Evolutionary conservation across 2,888 invertebrate genomes (phyloP).

Genomic region (Chaetogeoica ovagalla): DNA sequence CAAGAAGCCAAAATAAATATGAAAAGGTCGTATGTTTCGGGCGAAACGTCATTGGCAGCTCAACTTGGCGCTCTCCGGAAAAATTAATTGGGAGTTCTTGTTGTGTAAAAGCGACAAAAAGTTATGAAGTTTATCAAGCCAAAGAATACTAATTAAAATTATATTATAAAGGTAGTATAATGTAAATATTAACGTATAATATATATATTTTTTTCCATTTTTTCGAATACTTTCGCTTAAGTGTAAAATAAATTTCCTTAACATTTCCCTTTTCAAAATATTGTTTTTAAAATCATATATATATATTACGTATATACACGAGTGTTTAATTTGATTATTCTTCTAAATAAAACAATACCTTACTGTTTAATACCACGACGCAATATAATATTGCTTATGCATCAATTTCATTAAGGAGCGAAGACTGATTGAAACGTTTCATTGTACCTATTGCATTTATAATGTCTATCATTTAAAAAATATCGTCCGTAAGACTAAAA

Average conservation of each 20-base stretch:
- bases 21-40: constrained; percentile 44
- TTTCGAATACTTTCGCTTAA: constrained; percentile 29
- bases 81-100: constrained; percentile 9
- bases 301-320: no score
- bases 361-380: background rate
- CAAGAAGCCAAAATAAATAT: constrained; percentile 36
- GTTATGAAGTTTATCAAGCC: background rate
- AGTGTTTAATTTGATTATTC: constrained; percentile 6
- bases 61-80: constrained; percentile 50
- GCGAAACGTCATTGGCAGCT: constrained; percentile 41
- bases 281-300: background rate
- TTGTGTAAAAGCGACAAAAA: background rate
- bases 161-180: constrained; percentile 33
- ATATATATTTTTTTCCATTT: background rate
- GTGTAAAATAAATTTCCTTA: constrained; percentile 14
- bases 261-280: background rate
- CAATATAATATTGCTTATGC: background rate
- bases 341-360: background rate
- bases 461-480: background rate
- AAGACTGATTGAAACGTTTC: constrained; percentile 47
- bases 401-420: constrained; percentile 31
- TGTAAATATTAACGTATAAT: constrained; percentile 37
- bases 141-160: constrained; percentile 5
- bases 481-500: constrained; percentile 1
- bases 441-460: constrained; percentile 44